These are phyloP conservation scores for Acanthosepion lycidas DNA, from an alignment of 2,888 invertebrate genomes.

Conservation along the genomic window DNA sequence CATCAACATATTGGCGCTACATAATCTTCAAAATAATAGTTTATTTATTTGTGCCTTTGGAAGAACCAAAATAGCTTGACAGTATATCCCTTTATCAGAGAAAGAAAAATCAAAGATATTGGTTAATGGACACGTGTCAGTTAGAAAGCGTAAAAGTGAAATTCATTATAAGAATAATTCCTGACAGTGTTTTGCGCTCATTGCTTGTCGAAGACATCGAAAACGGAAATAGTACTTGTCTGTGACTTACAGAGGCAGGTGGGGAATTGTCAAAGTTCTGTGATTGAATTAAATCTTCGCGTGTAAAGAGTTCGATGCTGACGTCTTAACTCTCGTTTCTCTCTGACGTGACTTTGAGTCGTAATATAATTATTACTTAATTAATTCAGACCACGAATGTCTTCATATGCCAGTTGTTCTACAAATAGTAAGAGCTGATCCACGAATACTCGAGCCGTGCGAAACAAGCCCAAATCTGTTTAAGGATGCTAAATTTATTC, in stretches of 20 bases:
- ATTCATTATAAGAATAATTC: too few species aligned
- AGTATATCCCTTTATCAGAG: too few species aligned
- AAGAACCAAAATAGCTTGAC: too few species aligned
- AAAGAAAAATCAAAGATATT: too few species aligned
- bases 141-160: too few species aligned
- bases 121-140: too few species aligned
- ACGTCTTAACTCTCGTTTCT: neutral
- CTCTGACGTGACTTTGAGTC: neutral
- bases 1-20: too few species aligned
- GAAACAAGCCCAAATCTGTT: neutral
- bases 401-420: neutral
- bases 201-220: neutral
- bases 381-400: neutral
- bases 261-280: neutral
- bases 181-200: neutral
- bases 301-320: slow-evolving; percentile 33
- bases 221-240: neutral
- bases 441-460: slow-evolving; percentile 7
- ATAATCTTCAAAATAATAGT: too few species aligned
- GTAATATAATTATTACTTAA: slow-evolving; percentile 14
- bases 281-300: neutral
- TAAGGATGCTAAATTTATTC: slow-evolving; percentile 21
- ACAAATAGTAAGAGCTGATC: neutral
- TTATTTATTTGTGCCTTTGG: too few species aligned
- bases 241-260: neutral